These are phyloP conservation scores for Diorhabda elongata DNA, from an alignment of 1,140 invertebrate genomes.

Conservation along the genomic window DNA sequence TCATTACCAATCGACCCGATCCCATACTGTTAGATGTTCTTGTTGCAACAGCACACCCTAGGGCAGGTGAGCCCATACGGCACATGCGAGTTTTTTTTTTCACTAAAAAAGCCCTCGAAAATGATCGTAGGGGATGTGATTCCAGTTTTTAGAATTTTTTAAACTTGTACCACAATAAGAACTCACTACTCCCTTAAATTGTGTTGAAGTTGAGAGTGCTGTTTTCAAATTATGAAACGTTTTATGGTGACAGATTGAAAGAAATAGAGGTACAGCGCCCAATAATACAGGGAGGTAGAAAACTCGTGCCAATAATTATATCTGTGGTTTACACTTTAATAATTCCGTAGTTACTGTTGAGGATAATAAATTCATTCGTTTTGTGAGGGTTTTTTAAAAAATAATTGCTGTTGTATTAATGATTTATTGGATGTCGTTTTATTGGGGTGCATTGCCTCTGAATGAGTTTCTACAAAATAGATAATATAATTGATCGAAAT, in stretches of 20 bases:
- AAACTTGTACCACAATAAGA: conserved; percentile 7
- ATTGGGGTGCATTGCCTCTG: neutral
- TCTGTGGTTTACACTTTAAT: conserved; percentile 12
- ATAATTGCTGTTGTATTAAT: conserved; percentile 9
- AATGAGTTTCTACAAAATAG: neutral
- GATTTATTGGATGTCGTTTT: conserved; percentile 5
- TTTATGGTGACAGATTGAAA: conserved; percentile 14
- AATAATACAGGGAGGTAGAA: neutral
- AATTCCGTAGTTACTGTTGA: neutral
- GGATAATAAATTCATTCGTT: conserved; percentile 11
- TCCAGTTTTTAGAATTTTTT: conserved; percentile 14
- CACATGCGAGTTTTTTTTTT: conserved; percentile 19
- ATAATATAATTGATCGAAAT: too few species aligned
- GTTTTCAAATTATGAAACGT: conserved; percentile 7
- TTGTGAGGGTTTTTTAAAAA: conserved; percentile 1
- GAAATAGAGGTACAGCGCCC: neutral
- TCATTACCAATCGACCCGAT: too few species aligned
- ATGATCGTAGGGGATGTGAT: conserved; percentile 12
- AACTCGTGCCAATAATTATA: conserved; percentile 10
- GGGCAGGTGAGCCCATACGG: conserved; percentile 16
- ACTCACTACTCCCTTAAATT: neutral
- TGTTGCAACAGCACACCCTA: conserved; percentile 8
- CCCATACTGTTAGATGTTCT: too few species aligned
- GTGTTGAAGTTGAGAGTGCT: neutral
- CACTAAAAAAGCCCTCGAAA: conserved; percentile 10